A percentile compares a stretch with the other conserved stretches of the same genome.
Evolutionary conservation across 2,888 invertebrate species (phyloP).

Genomic region (Tipula confusa): DNA sequence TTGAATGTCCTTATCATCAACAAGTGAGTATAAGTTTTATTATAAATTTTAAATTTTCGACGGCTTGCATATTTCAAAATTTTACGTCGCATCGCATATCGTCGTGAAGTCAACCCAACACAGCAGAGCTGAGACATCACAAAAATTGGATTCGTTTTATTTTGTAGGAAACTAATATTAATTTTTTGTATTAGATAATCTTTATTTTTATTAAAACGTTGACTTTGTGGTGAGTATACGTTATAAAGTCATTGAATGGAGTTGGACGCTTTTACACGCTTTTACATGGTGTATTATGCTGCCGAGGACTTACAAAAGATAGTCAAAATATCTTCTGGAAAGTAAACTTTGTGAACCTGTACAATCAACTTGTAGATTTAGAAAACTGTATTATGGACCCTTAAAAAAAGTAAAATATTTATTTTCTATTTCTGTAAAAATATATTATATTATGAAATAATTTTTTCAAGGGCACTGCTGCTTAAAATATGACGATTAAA

Average conservation of each 20-base stretch:
- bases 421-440: too few species aligned
- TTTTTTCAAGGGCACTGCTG: too few species aligned
- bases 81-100: neutral
- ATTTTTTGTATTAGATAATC: neutral
- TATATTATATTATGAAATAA: too few species aligned
- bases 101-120: neutral
- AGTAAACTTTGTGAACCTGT: too few species aligned
- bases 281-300: too few species aligned
- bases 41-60: neutral
- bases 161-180: neutral
- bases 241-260: neutral
- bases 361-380: too few species aligned
- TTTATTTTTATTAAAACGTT: neutral
- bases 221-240: neutral
- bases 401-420: too few species aligned
- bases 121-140: neutral
- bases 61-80: slow-evolving; percentile 7
- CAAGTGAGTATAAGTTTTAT: neutral
- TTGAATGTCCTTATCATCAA: neutral
- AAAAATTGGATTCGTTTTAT: neutral
- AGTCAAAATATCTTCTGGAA: too few species aligned
- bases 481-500: too few species aligned
- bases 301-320: too few species aligned
- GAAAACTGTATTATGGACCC: too few species aligned
- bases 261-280: neutral